phyloP scores from a whole-genome alignment of 2,888 invertebrate species.

The Drosophila ezoana region DNA sequence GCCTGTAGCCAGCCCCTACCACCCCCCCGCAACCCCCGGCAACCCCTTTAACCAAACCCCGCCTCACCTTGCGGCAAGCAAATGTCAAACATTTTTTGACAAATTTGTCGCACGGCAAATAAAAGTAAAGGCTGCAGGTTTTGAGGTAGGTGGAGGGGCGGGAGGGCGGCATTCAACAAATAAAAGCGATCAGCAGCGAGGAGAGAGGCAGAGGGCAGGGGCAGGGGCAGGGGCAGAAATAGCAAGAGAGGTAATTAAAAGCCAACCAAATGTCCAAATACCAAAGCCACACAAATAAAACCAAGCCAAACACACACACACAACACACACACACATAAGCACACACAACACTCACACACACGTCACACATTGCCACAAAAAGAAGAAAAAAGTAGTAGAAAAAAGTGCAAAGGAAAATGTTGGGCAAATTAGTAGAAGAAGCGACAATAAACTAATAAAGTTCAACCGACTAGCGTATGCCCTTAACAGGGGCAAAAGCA shows the following conservation, averaged over 20 bases:
- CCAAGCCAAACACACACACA: constrained; percentile 33
- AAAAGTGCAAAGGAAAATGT: constrained; percentile 35
- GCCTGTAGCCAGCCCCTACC: neutral
- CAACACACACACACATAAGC: neutral
- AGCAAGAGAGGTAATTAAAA: constrained; percentile 73
- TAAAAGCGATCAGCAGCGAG: constrained; percentile 66
- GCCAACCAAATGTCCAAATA: constrained; percentile 76
- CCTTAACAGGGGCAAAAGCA: constrained; percentile 6
- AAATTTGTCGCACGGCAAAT: constrained; percentile 57
- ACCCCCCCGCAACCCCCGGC: neutral
- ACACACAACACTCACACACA: constrained; percentile 1
- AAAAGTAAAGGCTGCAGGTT: constrained; percentile 18
- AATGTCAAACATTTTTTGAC: constrained; percentile 59
- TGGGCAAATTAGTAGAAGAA: constrained; percentile 31
- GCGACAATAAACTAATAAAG: neutral
- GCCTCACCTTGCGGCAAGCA: constrained; percentile 1
- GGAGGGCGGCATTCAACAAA: constrained; percentile 45
- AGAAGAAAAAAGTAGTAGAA: neutral
- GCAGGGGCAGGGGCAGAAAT: constrained; percentile 13
- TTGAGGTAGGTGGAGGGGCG: neutral
- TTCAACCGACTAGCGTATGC: constrained; percentile 1
- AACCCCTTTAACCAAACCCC: too few species aligned
- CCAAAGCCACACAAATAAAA: constrained; percentile 66
- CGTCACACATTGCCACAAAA: neutral
- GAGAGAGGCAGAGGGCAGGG: too few species aligned